phyloP scores from a whole-genome alignment of 2,113 vertebrate species.

The Campylorhamphus procurvoides region DNA sequence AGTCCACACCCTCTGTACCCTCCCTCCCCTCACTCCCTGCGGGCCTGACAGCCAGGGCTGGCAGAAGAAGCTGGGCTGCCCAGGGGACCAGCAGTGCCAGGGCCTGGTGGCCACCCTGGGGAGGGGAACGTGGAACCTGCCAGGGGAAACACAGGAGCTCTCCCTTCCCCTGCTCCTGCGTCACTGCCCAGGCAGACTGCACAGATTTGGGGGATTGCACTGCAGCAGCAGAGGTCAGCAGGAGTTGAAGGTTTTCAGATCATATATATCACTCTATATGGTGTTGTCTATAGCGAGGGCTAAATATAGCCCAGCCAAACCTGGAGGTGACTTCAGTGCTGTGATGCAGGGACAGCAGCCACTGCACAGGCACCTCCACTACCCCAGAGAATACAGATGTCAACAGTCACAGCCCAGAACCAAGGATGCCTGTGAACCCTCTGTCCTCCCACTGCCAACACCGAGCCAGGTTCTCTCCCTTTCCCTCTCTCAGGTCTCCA shows the following conservation, averaged over 20 bases:
- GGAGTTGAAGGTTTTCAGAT: conserved; percentile 56
- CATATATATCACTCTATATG: conserved; percentile 44
- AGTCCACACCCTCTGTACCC: too few relatives aligned
- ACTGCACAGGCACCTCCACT: background rate
- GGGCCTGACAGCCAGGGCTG: background rate
- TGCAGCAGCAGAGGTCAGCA: conserved; percentile 28
- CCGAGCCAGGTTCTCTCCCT: background rate
- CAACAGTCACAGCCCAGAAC: background rate
- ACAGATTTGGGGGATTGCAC: background rate
- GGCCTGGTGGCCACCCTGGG: background rate
- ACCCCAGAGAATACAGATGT: background rate
- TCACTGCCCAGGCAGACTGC: background rate
- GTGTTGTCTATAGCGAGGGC: conserved; percentile 31
- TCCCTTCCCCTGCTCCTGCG: fast-evolving
- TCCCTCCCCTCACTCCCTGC: background rate
- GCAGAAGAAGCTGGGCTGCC: background rate
- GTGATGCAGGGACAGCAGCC: background rate
- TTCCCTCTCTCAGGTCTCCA: background rate
- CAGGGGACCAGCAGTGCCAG: background rate
- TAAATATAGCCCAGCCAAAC: conserved; percentile 56
- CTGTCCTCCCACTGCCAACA: background rate
- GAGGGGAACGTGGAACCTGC: background rate
- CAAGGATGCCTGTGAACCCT: background rate
- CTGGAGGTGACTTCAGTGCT: conserved; percentile 53
- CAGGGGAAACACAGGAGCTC: background rate